Percentiles rank a stretch among this genome's conserved stretches.
Conservation (phyloP, 2,113 vertebrate species). For the Mus pahari region DNA sequence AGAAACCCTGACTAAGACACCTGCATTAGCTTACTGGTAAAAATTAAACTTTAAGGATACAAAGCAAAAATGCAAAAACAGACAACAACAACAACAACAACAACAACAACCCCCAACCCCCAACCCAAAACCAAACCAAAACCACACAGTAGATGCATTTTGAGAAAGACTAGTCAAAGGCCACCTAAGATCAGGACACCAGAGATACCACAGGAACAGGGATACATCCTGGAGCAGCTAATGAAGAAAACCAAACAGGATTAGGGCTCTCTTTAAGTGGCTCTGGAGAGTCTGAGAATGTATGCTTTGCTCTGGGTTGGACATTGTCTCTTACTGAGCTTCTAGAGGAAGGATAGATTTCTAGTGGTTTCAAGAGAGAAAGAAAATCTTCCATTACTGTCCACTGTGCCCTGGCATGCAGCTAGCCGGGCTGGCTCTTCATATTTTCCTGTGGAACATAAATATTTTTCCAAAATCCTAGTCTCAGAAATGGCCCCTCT, state of each 20-base stretch:
- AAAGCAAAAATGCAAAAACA: neutral
- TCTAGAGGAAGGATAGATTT: neutral
- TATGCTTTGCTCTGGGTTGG: neutral
- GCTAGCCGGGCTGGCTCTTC: neutral
- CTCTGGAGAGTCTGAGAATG: neutral
- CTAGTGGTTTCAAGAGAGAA: neutral
- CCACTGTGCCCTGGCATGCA: too few relatives aligned
- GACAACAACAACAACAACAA: too few relatives aligned
- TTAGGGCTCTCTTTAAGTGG: neutral
- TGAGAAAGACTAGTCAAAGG: neutral
- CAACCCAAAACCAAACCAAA: neutral
- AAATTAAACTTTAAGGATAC: neutral
- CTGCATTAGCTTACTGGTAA: neutral
- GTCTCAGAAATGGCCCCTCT: neutral
- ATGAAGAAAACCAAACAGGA: neutral
- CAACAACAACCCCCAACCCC: too few relatives aligned
- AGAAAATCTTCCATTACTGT: neutral
- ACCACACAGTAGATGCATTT: neutral
- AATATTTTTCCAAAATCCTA: neutral
- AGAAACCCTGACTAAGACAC: too few relatives aligned
- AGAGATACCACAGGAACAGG: neutral
- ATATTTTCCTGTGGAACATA: neutral
- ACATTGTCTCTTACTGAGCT: neutral
- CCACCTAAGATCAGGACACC: neutral
- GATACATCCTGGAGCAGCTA: too few relatives aligned